These are phyloP conservation scores for Crotalus adamanteus DNA, from an alignment of 2,797 vertebrate species.

Conservation along the genomic window DNA sequence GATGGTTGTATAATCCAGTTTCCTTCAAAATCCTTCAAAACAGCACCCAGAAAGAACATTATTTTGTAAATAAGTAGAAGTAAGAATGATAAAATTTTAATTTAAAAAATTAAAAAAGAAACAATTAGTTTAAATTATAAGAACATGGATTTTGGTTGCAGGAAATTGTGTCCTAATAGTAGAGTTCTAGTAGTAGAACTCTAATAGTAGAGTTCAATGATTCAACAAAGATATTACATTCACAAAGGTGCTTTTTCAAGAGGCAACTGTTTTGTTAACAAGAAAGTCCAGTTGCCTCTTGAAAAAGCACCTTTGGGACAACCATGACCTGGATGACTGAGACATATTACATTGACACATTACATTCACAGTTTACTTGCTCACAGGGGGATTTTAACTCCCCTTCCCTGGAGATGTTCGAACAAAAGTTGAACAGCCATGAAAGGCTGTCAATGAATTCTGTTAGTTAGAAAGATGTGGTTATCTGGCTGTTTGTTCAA, in stretches of 20 bases:
- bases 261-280: no score
- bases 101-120: neutral
- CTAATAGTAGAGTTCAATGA: neutral
- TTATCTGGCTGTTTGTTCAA: no score
- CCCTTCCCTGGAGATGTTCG: neutral
- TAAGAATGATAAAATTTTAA: neutral
- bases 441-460: no score
- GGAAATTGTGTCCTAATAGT: neutral
- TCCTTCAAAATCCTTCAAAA: constrained; percentile 87
- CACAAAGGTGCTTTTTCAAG: neutral
- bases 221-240: neutral
- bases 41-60: neutral
- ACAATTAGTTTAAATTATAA: neutral
- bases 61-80: constrained; percentile 9
- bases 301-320: no score
- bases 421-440: neutral
- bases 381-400: neutral
- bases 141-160: neutral
- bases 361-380: neutral
- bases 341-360: neutral
- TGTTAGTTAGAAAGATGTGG: no score
- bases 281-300: no score
- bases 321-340: no score
- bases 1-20: constrained; percentile 89
- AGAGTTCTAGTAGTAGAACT: neutral